Percentiles rank a stretch among this genome's conserved stretches.
Evolutionary conservation across 1,140 invertebrate genomes (phyloP).

Genomic region (Scaptomyza pallida): DNA sequence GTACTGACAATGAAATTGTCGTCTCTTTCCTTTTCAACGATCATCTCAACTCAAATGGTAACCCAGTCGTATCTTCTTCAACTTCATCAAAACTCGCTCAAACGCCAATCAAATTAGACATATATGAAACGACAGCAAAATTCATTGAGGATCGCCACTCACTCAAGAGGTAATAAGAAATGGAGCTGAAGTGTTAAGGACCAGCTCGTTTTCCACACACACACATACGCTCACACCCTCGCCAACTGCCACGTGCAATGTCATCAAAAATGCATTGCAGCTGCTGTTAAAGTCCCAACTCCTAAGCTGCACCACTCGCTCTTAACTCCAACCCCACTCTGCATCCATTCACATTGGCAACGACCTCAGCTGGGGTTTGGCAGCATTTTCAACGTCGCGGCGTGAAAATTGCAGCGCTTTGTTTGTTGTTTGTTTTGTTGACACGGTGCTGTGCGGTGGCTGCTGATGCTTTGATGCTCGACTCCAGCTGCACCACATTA

Average conservation of each 20-base stretch:
- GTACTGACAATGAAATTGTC: too few species aligned
- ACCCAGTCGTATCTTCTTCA: too few species aligned
- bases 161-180: conserved; percentile 50
- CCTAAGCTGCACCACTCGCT: neutral
- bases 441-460: conserved; percentile 41
- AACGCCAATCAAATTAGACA: neutral
- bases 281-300: conserved; percentile 35
- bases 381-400: conserved; percentile 50
- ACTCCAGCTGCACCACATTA: conserved; percentile 7
- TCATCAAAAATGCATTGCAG: conserved; percentile 53
- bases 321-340: neutral
- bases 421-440: conserved; percentile 72
- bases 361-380: conserved; percentile 64
- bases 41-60: too few species aligned
- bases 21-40: too few species aligned
- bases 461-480: conserved; percentile 22
- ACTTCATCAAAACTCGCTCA: conserved; percentile 6
- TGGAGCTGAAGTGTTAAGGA: conserved; percentile 53
- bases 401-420: conserved; percentile 69
- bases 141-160: conserved; percentile 30
- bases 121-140: neutral
- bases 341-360: conserved; percentile 34
- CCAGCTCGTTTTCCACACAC: conserved; percentile 26
- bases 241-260: conserved; percentile 21
- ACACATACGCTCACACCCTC: too few species aligned